Evolutionary conservation across 2,113 vertebrate species (phyloP), one percentile per base, ranked within the genome.

Genomic region (Thryonomys swinderianus): DNA sequence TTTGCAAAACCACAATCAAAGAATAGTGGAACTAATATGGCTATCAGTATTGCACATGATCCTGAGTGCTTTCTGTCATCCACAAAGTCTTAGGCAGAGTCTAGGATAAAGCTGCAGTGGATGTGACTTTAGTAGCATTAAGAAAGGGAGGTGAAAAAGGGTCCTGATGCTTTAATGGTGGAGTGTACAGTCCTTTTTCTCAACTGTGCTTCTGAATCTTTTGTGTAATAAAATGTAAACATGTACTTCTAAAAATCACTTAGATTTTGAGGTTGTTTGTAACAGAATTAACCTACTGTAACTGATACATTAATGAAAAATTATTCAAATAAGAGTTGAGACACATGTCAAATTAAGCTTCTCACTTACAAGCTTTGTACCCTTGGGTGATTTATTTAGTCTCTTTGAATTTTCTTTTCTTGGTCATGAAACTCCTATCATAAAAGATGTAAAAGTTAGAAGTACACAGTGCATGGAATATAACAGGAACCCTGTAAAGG

Each of bases 391-490:
- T 85, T 87, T 82, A 66, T 79, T 66, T 76, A 85, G 83, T 83
- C 25, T 20, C 64, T 89, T 88, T 79, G 12, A 59, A 90, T 94
- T 94, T 95, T 32, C 11, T 62, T 92, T 93, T 53, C 40, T 94
- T 91, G 86, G 11, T 27, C 67, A 3, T 78, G 30, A 93, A 86
- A 85, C 21, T 59, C 14, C 11, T 67, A 14, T 85, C 10, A 82
- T 62, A 80, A 94, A 93, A n/a, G 12, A 61, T 95, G 4, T 13
- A 64, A 80, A 32, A 96, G 78, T 85, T 90, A 95, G 66, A 71
- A 66, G 6, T 66, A 42, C n/a, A 25, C 0, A 66, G 37, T 85
- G 0, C 5, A 90, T 88, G 16, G 10, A 88, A 79, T 37, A 30
- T n/a, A 94, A 13, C 21, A 78, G 34, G 14, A 27, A 61, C 20